Evolutionary conservation across 2,888 invertebrate genomes (phyloP).

Genomic region (Diloba caeruleocephala): DNA sequence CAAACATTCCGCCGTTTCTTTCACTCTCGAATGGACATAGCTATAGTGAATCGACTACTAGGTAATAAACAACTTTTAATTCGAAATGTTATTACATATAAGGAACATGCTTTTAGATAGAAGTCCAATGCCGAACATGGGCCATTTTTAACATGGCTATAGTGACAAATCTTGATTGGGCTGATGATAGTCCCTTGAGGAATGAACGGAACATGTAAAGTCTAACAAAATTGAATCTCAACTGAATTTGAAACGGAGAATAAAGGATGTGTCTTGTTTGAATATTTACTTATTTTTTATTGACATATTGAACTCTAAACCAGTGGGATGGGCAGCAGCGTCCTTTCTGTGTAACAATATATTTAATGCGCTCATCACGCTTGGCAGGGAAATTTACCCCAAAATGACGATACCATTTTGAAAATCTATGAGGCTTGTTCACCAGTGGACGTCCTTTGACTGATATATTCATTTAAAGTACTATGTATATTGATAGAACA

Average conservation of each 20-base stretch:
- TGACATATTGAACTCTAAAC: too few relatives aligned
- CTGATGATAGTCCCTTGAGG: conserved; percentile 41
- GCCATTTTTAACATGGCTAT: background rate
- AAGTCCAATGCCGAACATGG: background rate
- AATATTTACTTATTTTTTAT: too few relatives aligned
- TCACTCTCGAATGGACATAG: conserved; percentile 10
- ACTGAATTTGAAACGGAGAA: background rate
- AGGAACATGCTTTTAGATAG: background rate
- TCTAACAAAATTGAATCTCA: conserved; percentile 12
- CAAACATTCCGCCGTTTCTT: conserved; percentile 16
- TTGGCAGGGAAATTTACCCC: too few relatives aligned
- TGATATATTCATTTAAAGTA: too few relatives aligned
- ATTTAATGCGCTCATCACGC: too few relatives aligned
- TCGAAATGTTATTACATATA: background rate
- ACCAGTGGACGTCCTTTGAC: too few relatives aligned
- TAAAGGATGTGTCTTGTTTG: too few relatives aligned
- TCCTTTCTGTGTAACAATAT: too few relatives aligned
- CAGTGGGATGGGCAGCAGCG: too few relatives aligned
- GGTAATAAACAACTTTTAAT: background rate
- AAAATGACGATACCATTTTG: too few relatives aligned
- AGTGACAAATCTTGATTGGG: conserved; percentile 9
- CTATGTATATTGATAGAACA: too few relatives aligned
- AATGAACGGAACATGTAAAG: conserved; percentile 39
- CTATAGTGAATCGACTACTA: conserved; percentile 10
- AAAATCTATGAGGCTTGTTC: too few relatives aligned